Evolutionary conservation across 2,113 vertebrate genomes (phyloP), one percentile per base, ranked within the genome.

Genomic region (Corythoichthys intestinalis): DNA sequence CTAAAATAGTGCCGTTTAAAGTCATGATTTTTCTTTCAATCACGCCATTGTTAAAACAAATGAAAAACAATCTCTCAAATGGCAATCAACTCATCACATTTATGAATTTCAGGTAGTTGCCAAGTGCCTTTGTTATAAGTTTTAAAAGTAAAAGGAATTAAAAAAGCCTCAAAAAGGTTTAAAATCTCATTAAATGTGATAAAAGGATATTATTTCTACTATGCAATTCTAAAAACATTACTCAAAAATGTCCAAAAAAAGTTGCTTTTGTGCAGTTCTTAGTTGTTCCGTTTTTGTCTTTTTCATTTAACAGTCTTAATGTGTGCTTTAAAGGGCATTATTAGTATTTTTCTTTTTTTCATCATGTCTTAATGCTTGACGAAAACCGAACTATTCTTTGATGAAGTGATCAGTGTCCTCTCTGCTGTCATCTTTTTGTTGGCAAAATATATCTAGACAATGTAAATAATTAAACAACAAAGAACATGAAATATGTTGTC

Each of bases 381-480:
- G 41, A n/a, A 66, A 38, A 69, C 10, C 20, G 76, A 60, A 44
- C 41, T 71, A 68, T 77, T 66, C 39, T 54, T 81, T 71, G 53
- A 34, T 79, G 73, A 46, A 47, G 71, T 52, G 64, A 76, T 78
- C 61, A 65, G 66, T 70, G 57, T 68, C 71, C 52, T 68, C 28
- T 53, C 41, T 47, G 59, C 62, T 74, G 70, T 72, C 65, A 49
- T 65, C 60, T 71, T 63, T 64, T 76, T 60, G 47, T 78, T 61
- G 60, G 35, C 65, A 74, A 69, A 67, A 46, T 69, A 58, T 37
- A 76, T 77, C 71, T 62, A 63, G 65, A 83, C 17, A 63, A 75
- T 90, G 88, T 92, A 90, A 89, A 91, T 91, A 91, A 91, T 90
- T 80, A 72, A 82, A 85, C 75, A n/a, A 34, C 28, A 28, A 89